A percentile compares a stretch with the other conserved stretches of the same genome.
Conservation (phyloP, 1,140 invertebrate species). For the Caenorhabditis brenneri region DNA sequence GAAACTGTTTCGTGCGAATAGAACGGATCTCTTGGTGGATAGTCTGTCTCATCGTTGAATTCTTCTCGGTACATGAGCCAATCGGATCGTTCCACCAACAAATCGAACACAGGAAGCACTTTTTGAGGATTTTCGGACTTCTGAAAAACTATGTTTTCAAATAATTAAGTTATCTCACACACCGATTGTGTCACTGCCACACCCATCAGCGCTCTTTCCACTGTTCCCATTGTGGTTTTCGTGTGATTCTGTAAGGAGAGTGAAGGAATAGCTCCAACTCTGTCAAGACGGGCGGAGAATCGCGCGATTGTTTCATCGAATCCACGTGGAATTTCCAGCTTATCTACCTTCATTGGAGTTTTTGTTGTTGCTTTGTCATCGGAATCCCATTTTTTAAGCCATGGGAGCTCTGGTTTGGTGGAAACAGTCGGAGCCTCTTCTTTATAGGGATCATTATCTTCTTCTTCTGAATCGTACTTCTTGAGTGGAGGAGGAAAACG, state of each 20-base stretch:
- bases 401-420: background rate
- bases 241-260: background rate
- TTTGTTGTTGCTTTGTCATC: background rate
- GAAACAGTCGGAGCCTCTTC: background rate
- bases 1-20: conserved; percentile 11
- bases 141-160: background rate
- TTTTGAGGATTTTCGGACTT: background rate
- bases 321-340: background rate
- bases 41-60: background rate
- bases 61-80: background rate
- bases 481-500: background rate
- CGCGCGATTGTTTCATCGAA: background rate
- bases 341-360: background rate
- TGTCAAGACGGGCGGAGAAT: background rate
- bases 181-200: background rate
- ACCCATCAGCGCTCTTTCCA: background rate
- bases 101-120: background rate
- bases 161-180: background rate
- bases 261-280: background rate
- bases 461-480: background rate
- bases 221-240: background rate
- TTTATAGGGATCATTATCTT: background rate
- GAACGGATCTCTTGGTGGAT: background rate
- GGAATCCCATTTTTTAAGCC: background rate
- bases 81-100: background rate